Conservation (phyloP, 2,113 vertebrate species). For the Taxidea taxus region DNA sequence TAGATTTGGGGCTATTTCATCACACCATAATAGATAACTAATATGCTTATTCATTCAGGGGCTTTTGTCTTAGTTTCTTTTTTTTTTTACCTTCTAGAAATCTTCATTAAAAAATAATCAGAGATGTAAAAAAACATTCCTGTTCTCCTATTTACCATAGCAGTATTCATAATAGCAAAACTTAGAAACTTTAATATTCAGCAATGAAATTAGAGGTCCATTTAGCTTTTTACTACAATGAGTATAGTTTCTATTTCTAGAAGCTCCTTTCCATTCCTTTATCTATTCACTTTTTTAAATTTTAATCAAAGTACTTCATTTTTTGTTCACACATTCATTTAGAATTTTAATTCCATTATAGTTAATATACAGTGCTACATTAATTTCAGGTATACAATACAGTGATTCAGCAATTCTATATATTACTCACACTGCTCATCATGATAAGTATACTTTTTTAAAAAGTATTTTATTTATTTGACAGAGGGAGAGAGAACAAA, state of each 20-base stretch:
- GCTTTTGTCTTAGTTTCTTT: not conserved
- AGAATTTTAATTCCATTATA: not conserved
- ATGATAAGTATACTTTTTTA: not conserved
- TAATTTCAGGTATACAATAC: not conserved
- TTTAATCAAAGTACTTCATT: not conserved
- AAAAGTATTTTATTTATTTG: too few relatives aligned
- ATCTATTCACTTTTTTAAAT: not conserved
- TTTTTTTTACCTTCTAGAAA: not conserved
- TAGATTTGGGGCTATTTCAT: not conserved
- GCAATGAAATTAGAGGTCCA: not conserved
- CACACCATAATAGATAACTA: not conserved
- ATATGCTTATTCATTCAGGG: not conserved
- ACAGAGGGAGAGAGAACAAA: too few relatives aligned
- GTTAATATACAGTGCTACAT: not conserved
- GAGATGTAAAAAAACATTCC: not conserved
- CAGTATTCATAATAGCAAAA: not conserved
- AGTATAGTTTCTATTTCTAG: not conserved
- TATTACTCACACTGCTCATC: not conserved
- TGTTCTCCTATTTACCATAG: not conserved
- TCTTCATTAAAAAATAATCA: not conserved
- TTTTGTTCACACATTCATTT: not conserved
- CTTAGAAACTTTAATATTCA: not conserved
- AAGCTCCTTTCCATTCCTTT: not conserved
- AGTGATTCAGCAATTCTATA: not conserved
- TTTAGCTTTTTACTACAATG: not conserved